These are phyloP conservation scores for Drosophila pallidifrons DNA, from an alignment of 1,140 invertebrate genomes.

Conservation along the genomic window DNA sequence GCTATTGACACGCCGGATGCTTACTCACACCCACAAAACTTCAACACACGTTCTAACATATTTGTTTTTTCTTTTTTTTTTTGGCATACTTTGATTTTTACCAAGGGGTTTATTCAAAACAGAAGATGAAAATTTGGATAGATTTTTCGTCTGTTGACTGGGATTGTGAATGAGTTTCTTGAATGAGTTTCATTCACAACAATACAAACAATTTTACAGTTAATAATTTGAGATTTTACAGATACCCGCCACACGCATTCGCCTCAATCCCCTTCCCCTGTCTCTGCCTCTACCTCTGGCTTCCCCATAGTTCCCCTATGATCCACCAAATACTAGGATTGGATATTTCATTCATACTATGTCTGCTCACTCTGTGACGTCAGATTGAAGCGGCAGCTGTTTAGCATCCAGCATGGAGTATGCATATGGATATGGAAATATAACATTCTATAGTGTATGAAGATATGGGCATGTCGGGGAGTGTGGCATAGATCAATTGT, in stretches of 20 bases:
- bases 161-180: conserved; percentile 26
- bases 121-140: conserved; percentile 6
- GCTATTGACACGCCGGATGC: conserved; percentile 59
- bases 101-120: conserved; percentile 41
- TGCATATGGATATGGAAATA: conserved; percentile 1
- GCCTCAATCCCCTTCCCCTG: background rate
- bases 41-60: conserved; percentile 49
- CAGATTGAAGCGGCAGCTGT: conserved; percentile 23
- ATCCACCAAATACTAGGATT: conserved; percentile 27
- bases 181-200: conserved; percentile 65
- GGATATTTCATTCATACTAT: conserved; percentile 66
- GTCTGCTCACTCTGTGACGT: conserved; percentile 37
- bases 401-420: conserved; percentile 27
- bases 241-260: conserved; percentile 42
- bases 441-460: no score
- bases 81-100: conserved; percentile 38
- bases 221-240: conserved; percentile 73
- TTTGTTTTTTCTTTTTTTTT: conserved; percentile 6
- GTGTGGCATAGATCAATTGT: conserved; percentile 73
- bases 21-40: conserved; percentile 42
- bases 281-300: background rate
- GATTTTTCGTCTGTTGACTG: conserved; percentile 5
- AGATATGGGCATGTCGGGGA: conserved; percentile 17
- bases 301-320: no score
- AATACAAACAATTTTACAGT: conserved; percentile 60